These are phyloP conservation scores for Polypedilum vanderplanki DNA, from an alignment of 1,140 invertebrate genomes.

Conservation along the genomic window DNA sequence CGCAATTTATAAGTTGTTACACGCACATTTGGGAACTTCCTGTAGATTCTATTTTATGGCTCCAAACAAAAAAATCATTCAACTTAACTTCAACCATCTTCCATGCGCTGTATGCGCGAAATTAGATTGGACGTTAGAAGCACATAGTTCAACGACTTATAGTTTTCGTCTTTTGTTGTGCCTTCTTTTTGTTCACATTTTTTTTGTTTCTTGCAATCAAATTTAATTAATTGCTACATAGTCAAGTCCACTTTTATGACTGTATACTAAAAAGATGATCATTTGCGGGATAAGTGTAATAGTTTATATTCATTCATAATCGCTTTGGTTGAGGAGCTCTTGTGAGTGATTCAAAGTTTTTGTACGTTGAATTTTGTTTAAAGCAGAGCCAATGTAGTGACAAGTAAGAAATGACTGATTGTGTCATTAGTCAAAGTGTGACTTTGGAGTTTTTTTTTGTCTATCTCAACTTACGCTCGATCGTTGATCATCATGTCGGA, in stretches of 20 bases:
- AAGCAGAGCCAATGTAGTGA: no score
- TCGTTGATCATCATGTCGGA: background rate
- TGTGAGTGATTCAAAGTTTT: background rate
- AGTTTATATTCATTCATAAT: no score
- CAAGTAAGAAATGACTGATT: no score
- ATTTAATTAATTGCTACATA: slow-evolving; percentile 7
- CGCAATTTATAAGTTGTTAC: background rate
- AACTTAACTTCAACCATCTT: slow-evolving; percentile 4
- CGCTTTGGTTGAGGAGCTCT: no score
- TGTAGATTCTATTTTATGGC: slow-evolving; percentile 19
- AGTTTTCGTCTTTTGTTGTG: background rate
- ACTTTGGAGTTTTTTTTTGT: no score
- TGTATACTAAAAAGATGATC: background rate
- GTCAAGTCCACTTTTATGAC: background rate
- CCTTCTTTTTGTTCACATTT: background rate
- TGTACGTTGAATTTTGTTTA: background rate
- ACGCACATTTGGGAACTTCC: background rate
- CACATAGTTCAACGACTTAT: background rate
- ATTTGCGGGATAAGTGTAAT: background rate
- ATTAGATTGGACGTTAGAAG: slow-evolving; percentile 17
- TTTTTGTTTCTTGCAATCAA: slow-evolving; percentile 18
- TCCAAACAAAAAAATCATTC: background rate
- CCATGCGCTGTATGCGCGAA: background rate
- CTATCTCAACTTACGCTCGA: no score
- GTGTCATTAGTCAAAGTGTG: no score